Conservation (phyloP, 2,113 vertebrate genomes). For the Odontesthes bonariensis region DNA sequence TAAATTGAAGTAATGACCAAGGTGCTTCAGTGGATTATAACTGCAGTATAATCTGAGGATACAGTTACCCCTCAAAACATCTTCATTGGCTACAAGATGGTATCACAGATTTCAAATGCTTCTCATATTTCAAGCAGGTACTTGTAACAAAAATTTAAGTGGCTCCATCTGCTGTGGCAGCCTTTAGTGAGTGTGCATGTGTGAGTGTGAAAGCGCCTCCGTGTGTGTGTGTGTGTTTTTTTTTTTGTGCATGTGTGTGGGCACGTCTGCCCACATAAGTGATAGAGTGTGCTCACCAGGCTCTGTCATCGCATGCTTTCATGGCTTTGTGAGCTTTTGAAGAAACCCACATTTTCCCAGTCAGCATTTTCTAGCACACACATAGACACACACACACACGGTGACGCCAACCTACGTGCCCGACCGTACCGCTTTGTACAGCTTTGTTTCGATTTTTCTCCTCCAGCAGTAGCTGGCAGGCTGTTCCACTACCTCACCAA, state of each 20-base stretch:
- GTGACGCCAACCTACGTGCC: background rate
- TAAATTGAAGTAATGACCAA: conserved; percentile 42
- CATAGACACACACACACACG: background rate
- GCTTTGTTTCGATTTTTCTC: conserved; percentile 61
- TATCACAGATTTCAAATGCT: conserved; percentile 32
- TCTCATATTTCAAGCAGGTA: conserved; percentile 56
- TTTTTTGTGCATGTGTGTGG: conserved; percentile 13
- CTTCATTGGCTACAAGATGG: conserved; percentile 1
- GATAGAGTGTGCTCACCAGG: conserved; percentile 66
- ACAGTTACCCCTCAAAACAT: conserved; percentile 12
- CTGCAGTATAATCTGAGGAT: conserved; percentile 29
- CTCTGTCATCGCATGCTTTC: conserved; percentile 73
- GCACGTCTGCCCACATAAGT: conserved; percentile 45
- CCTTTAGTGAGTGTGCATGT: conserved; percentile 27
- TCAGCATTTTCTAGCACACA: conserved; percentile 64
- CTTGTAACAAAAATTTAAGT: conserved; percentile 61
- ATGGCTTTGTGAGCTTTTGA: conserved; percentile 65
- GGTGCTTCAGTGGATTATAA: conserved; percentile 16
- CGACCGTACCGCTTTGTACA: background rate
- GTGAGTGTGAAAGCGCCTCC: background rate
- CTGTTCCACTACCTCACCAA: conserved; percentile 57
- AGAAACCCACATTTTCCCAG: conserved; percentile 73
- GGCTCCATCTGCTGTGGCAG: conserved; percentile 68
- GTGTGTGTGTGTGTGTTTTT: conserved; percentile 3
- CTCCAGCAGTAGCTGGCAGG: conserved; percentile 44